Evolutionary conservation across 1,140 invertebrate genomes (phyloP).

Genomic region (Nautilus pompilius): DNA sequence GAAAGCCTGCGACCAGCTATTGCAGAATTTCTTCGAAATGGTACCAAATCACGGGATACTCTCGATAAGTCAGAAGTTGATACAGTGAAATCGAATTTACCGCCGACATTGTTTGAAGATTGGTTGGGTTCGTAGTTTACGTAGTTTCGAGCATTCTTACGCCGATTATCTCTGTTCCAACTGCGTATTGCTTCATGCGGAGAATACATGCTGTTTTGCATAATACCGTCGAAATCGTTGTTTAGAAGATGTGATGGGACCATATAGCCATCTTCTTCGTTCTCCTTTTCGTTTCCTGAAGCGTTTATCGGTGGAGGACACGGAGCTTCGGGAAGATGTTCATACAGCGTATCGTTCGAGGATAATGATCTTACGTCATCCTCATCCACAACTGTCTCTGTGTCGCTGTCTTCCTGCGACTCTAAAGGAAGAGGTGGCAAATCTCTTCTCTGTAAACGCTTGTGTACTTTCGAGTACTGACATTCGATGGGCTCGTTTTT

Average conservation of each 20-base stretch:
- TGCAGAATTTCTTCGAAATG: background rate
- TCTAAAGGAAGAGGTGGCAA: constrained; percentile 37
- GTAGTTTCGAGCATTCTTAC: too few relatives aligned
- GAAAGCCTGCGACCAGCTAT: too few relatives aligned
- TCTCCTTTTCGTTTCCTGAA: constrained; percentile 6
- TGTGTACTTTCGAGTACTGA: constrained; percentile 1
- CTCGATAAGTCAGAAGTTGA: too few relatives aligned
- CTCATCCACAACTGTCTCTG: background rate
- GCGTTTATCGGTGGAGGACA: constrained; percentile 16
- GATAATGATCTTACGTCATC: background rate
- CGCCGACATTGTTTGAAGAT: too few relatives aligned
- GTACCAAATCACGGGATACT: too few relatives aligned
- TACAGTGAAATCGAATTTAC: too few relatives aligned
- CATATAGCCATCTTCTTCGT: constrained; percentile 45
- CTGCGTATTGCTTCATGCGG: too few relatives aligned
- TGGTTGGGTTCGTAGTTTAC: too few relatives aligned
- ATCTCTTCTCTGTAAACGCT: constrained; percentile 30
- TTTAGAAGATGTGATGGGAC: constrained; percentile 25
- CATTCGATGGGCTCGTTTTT: constrained; percentile 8
- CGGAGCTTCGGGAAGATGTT: constrained; percentile 40
- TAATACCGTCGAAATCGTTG: too few relatives aligned
- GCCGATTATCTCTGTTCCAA: too few relatives aligned
- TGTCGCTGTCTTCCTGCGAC: background rate
- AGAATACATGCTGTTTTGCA: too few relatives aligned
- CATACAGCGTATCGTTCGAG: constrained; percentile 39